A percentile compares a stretch with the other conserved stretches of the same genome.
These are phyloP conservation scores for Ptychadena robeensis DNA, from an alignment of 2,797 vertebrate genomes.

Conservation along the genomic window DNA sequence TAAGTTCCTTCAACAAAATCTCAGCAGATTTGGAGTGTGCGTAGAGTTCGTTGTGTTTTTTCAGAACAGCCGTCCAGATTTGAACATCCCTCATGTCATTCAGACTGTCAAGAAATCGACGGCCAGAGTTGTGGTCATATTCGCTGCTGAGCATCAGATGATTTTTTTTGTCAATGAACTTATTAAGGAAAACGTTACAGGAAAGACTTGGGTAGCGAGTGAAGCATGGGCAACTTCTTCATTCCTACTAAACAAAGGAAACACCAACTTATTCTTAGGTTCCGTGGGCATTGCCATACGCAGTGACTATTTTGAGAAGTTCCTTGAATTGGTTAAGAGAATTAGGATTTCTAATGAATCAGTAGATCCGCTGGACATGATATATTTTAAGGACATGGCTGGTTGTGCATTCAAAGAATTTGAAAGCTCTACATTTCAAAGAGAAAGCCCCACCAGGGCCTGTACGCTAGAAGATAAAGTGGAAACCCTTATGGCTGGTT, in stretches of 20 bases:
- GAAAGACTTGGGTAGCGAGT: slow-evolving; percentile 84
- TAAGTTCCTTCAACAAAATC: slow-evolving; percentile 81
- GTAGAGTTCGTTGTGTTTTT: slow-evolving; percentile 85
- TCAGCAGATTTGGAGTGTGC: slow-evolving; percentile 75
- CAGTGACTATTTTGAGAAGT: slow-evolving; percentile 75
- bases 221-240: slow-evolving; percentile 86
- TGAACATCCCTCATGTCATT: slow-evolving; percentile 76
- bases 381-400: slow-evolving; percentile 86
- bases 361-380: slow-evolving; percentile 74
- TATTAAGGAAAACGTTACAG: slow-evolving; percentile 77
- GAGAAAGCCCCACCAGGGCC: slow-evolving; percentile 63
- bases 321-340: no score
- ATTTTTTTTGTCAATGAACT: slow-evolving; percentile 83
- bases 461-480: slow-evolving; percentile 78
- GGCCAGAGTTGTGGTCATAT: slow-evolving; percentile 84
- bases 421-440: slow-evolving; percentile 55
- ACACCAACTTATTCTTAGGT: no score
- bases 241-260: no score
- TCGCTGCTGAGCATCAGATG: slow-evolving; percentile 84
- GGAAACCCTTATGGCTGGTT: slow-evolving; percentile 76
- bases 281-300: slow-evolving; percentile 81
- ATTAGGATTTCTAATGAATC: no score
- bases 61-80: slow-evolving; percentile 76
- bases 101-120: slow-evolving; percentile 74
- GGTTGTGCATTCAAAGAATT: slow-evolving; percentile 77